Percentiles rank a stretch among this genome's conserved stretches.
Conservation (phyloP, 2,888 invertebrate species). For the Suillia variegata region DNA sequence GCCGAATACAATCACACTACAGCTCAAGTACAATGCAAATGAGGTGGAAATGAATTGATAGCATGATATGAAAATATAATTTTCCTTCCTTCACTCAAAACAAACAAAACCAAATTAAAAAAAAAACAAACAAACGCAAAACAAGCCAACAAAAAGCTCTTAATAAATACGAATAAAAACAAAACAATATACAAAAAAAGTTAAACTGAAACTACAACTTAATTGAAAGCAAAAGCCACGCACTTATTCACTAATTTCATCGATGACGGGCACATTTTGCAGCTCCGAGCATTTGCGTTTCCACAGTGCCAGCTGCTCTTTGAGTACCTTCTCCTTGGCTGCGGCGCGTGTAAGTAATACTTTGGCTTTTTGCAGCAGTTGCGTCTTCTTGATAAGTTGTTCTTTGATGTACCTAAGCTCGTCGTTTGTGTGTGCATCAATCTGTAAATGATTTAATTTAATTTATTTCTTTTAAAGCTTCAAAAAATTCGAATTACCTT, state of each 20-base stretch:
- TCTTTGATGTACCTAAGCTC: constrained; percentile 64
- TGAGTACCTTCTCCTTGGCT: constrained; percentile 68
- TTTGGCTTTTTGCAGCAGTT: constrained; percentile 70
- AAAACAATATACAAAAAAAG: not conserved
- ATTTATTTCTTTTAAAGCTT: not conserved
- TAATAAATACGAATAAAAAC: not conserved
- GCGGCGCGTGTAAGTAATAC: constrained; percentile 69
- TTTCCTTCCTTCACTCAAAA: no score
- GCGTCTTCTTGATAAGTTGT: constrained; percentile 67
- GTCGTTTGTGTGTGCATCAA: constrained; percentile 38
- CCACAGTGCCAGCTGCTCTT: constrained; percentile 63
- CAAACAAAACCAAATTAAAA: no score
- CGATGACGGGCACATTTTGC: constrained; percentile 62
- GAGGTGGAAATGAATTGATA: constrained; percentile 62
- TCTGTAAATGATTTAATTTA: constrained; percentile 14
- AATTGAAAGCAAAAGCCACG: not conserved
- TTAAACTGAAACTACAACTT: not conserved
- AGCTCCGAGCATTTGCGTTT: constrained; percentile 60
- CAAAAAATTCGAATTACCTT: constrained; percentile 31
- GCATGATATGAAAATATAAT: no score
- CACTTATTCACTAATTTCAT: constrained; percentile 59
- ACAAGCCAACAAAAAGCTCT: not conserved
- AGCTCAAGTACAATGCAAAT: constrained; percentile 71
- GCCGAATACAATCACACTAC: constrained; percentile 79
- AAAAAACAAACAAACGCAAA: no score